phyloP scores from a whole-genome alignment of 2,113 vertebrate species.

The Cavia aperea region DNA sequence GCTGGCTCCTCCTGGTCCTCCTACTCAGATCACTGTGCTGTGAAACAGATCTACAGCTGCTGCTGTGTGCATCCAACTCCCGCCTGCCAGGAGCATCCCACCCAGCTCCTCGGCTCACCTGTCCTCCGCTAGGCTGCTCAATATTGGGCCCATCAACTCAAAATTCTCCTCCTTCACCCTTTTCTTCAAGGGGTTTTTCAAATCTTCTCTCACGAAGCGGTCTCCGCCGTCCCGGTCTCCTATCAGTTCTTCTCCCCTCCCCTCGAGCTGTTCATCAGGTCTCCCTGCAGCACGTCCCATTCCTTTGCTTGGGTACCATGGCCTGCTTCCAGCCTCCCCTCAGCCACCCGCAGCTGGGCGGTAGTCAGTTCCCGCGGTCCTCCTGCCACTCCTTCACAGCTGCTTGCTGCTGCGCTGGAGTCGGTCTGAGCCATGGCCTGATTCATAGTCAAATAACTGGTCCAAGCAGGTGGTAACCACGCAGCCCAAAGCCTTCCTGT shows the following conservation, averaged over 20 bases:
- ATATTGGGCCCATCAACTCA: constrained; percentile 91
- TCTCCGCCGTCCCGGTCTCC: constrained; percentile 85
- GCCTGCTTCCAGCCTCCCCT: no score
- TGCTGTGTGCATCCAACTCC: constrained; percentile 97
- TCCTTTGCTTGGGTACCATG: constrained; percentile 65
- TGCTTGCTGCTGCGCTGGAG: no score
- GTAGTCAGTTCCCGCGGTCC: no score
- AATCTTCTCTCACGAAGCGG: constrained; percentile 93
- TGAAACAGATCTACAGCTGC: constrained; percentile 93
- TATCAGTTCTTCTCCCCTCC: constrained; percentile 91
- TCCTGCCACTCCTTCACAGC: no score
- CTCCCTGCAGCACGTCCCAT: constrained; percentile 93
- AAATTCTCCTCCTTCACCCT: constrained; percentile 94
- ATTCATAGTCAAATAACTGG: no score
- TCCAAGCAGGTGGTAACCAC: no score
- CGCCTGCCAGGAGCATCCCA: constrained; percentile 97
- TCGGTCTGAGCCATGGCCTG: no score
- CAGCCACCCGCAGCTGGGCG: no score
- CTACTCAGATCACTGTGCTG: constrained; percentile 96
- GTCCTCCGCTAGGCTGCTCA: constrained; percentile 90
- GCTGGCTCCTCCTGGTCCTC: constrained; percentile 96
- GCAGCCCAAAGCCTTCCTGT: no score
- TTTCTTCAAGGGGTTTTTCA: constrained; percentile 90
- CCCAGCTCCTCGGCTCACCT: constrained; percentile 92
- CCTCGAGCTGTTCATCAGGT: constrained; percentile 90